Percentiles rank a stretch among this genome's conserved stretches.
These are phyloP conservation scores for Drosophila yakuba DNA, from an alignment of 1,140 invertebrate genomes.

Conservation along the genomic window DNA sequence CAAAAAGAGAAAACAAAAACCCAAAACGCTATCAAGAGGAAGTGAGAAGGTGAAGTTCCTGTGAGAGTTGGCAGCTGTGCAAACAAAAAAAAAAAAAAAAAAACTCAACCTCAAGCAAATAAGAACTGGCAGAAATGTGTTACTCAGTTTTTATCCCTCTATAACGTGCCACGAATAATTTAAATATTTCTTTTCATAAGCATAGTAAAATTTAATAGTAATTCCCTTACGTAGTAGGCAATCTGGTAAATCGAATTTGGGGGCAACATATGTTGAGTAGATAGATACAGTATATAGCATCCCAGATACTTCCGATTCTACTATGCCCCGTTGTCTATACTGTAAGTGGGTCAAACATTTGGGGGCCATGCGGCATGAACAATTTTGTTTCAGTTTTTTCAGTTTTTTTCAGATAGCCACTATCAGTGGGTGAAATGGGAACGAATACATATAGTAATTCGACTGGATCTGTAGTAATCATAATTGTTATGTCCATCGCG, in stretches of 20 bases:
- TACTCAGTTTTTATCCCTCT: neutral
- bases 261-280: conserved; percentile 13
- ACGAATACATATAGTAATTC: conserved; percentile 9
- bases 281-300: conserved; percentile 5
- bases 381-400: neutral
- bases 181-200: neutral
- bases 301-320: neutral
- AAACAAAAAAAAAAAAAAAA: conserved; percentile 20
- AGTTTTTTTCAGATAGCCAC: conserved; percentile 13
- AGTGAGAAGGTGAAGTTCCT: neutral
- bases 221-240: neutral
- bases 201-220: too few species aligned
- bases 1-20: neutral
- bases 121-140: neutral
- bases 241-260: neutral
- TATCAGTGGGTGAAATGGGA: conserved; percentile 25
- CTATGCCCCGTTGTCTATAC: neutral
- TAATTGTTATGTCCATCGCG: conserved; percentile 45
- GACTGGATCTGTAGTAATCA: conserved; percentile 12
- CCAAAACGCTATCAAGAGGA: neutral
- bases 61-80: conserved; percentile 23
- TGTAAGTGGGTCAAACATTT: conserved; percentile 43
- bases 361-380: conserved; percentile 17
- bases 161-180: conserved; percentile 1
- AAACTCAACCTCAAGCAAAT: conserved; percentile 8